Conservation (phyloP, 1,140 invertebrate species). For the Drosophila bifasciata region DNA sequence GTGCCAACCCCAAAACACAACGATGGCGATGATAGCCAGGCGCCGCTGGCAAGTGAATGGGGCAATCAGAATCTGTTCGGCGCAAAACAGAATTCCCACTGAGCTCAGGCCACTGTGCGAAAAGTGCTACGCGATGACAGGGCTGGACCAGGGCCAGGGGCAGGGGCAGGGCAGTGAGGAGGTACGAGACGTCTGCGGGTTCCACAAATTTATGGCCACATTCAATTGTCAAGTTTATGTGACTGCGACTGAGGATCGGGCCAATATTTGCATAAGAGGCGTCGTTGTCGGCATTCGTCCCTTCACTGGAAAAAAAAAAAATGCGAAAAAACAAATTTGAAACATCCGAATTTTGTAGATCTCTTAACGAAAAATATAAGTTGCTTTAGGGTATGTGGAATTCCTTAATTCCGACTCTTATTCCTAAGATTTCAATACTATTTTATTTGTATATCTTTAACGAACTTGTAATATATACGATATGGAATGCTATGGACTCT, state of each 20-base stretch:
- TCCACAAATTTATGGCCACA: constrained; percentile 72
- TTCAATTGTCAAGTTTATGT: constrained; percentile 81
- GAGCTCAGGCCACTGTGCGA: constrained; percentile 54
- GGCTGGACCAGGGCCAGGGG: neutral
- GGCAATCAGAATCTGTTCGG: constrained; percentile 38
- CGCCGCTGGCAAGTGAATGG: constrained; percentile 72
- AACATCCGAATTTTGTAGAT: too few relatives aligned
- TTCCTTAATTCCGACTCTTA: too few relatives aligned
- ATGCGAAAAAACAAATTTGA: too few relatives aligned
- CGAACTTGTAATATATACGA: too few relatives aligned
- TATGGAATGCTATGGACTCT: too few relatives aligned
- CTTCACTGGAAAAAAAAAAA: neutral
- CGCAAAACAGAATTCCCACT: constrained; percentile 56
- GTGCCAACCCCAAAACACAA: too few relatives aligned
- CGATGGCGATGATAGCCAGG: constrained; percentile 68
- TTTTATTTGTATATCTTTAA: too few relatives aligned
- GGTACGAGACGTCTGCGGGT: constrained; percentile 38
- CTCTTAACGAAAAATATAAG: too few relatives aligned
- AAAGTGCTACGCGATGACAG: neutral
- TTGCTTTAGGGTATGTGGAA: too few relatives aligned
- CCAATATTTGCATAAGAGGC: constrained; percentile 73
- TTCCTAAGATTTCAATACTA: too few relatives aligned
- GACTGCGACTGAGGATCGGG: constrained; percentile 57
- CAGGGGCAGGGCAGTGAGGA: constrained; percentile 2
- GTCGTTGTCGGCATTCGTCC: constrained; percentile 29